Evolutionary conservation across 2,797 vertebrate genomes (phyloP), one percentile per base, ranked within the genome.

Genomic region (Chromis chromis): DNA sequence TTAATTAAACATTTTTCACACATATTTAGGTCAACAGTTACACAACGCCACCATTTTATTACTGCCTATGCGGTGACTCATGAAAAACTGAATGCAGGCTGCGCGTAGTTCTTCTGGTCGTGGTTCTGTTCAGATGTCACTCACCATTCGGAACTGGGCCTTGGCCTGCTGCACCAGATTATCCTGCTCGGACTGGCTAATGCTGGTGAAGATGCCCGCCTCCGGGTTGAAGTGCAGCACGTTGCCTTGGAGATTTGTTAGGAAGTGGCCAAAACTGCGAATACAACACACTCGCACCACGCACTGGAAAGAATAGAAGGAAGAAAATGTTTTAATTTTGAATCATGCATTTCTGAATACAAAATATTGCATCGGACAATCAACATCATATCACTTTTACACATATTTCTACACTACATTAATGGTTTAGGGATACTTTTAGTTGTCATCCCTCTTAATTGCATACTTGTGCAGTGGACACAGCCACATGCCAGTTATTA

Each of bases 131-230:
- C 19, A 50, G 31, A 31, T 16, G 70, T 61, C 19, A 81, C 96
- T 96, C 93, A 99, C 98, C 98, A 99, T 99, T 79, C 95, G 95
- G 88, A 98, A 96, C 94, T 99, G 98, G n/a, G 98, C 98, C 91
- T 98, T 97, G 27, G 98, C 97, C 88, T 98, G 98, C 84, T 97
- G 97, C 74, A 96, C 84, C 76, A 96, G 88, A 88, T 95, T 95
- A 65, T 99, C 98, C 71, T 96, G 96, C 66, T 98, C 96, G 0
- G 96, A 92, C 84, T 97, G 97, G 52, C 95, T 95, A 27, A 96
- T 95, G 92, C 98, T 99, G 93, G 97, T 96, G 89, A 99, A 99
- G 92, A 99, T 98, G 24, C 96, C 97, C 0, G 96, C 96, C 89
- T 99, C 97, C 0, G 96, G 91, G 89, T 96, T 99, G 93, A 97